Evolutionary conservation across 92 coral and sea anemone species (phyloP).

Genomic region (Parazoanthus swiftii): DNA sequence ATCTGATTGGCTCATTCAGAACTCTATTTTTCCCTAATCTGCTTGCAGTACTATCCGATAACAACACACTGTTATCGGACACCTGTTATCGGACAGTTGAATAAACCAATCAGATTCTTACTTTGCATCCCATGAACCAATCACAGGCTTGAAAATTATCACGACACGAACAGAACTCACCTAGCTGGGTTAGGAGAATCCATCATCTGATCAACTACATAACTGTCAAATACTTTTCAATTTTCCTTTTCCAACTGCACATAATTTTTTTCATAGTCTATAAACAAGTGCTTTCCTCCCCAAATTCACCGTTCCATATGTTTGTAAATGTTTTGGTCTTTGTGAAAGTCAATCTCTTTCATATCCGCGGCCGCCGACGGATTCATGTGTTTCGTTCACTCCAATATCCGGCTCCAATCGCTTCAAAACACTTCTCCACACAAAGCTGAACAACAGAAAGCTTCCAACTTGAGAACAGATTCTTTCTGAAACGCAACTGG

Average conservation of each 20-base stretch:
- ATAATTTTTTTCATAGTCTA: conserved; percentile 22
- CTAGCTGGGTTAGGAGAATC: conserved; percentile 32
- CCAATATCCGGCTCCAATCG: conserved; percentile 30
- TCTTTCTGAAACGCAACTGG: not conserved
- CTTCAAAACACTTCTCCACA: conserved; percentile 26
- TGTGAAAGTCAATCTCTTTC: conserved; percentile 23
- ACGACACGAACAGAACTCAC: conserved; percentile 31
- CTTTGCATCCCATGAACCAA: not conserved
- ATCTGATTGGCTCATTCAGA: too few species aligned
- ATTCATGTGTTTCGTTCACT: conserved; percentile 22
- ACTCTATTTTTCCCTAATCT: not conserved
- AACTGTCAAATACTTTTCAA: conserved; percentile 28
- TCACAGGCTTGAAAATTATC: conserved; percentile 36
- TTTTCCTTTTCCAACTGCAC: conserved; percentile 32
- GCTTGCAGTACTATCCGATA: conserved; percentile 14
- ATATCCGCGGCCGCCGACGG: conserved; percentile 28
- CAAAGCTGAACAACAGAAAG: not conserved
- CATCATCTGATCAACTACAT: conserved; percentile 29
- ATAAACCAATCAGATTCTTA: too few species aligned
- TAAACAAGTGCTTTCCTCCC: conserved; percentile 26
- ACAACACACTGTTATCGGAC: not conserved
- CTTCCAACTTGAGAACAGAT: conserved; percentile 18
- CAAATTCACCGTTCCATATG: conserved; percentile 24
- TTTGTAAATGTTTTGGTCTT: conserved; percentile 26
- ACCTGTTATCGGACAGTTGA: too few species aligned